Evolutionary conservation across 2,888 invertebrate genomes (phyloP).

Genomic region (Macropis europaea): DNA sequence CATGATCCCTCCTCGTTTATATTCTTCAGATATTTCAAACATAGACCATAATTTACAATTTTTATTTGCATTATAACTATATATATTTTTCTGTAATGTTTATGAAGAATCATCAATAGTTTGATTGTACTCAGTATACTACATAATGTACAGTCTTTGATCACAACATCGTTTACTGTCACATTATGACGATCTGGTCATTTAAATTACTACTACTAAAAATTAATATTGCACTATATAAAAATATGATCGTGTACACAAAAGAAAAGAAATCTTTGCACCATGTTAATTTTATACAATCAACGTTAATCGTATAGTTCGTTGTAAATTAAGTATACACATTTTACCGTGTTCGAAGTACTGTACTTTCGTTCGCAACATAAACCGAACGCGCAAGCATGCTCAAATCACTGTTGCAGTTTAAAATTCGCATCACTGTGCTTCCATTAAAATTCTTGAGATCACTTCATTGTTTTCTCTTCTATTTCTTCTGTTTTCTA

Average conservation of each 20-base stretch:
- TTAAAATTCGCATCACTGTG: conserved; percentile 4
- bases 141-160: conserved; percentile 40
- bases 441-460: not conserved
- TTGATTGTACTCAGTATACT: conserved; percentile 40
- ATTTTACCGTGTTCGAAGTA: conserved; percentile 1
- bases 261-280: conserved; percentile 27
- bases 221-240: conserved; percentile 52
- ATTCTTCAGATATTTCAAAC: conserved; percentile 7
- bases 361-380: not conserved
- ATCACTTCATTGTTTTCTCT: not conserved
- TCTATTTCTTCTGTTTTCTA: conserved; percentile 1
- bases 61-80: conserved; percentile 21
- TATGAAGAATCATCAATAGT: conserved; percentile 11
- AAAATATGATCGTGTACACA: conserved; percentile 34
- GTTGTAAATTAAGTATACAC: conserved; percentile 17
- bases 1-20: not conserved
- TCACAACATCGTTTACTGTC: conserved; percentile 22
- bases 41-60: conserved; percentile 16
- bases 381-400: not conserved
- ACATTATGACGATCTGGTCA: conserved; percentile 8
- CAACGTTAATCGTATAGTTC: conserved; percentile 5
- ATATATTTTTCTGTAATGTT: conserved; percentile 18
- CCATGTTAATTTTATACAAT: conserved; percentile 29
- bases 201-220: conserved; percentile 34
- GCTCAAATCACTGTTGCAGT: not conserved